Conservation (phyloP, 2,113 vertebrate species). For the Trinectes maculatus region DNA sequence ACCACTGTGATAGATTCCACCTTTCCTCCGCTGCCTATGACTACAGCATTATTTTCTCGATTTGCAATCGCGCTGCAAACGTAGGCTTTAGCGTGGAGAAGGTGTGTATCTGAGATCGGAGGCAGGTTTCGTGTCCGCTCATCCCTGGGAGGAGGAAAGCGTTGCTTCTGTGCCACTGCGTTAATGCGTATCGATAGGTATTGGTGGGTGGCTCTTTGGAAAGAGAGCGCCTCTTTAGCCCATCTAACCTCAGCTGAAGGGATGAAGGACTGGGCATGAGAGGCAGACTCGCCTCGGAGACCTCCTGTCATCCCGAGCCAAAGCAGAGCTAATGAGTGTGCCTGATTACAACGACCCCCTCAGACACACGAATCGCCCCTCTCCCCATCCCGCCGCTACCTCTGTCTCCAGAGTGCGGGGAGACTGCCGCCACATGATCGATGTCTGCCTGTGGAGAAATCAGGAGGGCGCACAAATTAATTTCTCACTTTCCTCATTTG, state of each 20-base stretch:
- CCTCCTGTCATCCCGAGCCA: conserved; percentile 78
- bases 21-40: background rate
- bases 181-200: conserved; percentile 55
- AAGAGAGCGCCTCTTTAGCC: conserved; percentile 50
- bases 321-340: conserved; percentile 78
- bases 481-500: conserved; percentile 83
- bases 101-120: too few species aligned
- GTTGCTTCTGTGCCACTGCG: conserved; percentile 26
- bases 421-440: conserved; percentile 78
- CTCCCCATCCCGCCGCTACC: conserved; percentile 51
- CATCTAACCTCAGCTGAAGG: conserved; percentile 57
- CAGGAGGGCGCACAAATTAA: conserved; percentile 82
- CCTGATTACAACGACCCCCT: conserved; percentile 80
- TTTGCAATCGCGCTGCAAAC: background rate
- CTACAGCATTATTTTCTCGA: background rate
- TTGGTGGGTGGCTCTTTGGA: conserved; percentile 49
- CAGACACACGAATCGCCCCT: conserved; percentile 71
- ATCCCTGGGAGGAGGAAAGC: conserved; percentile 17
- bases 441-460: conserved; percentile 83
- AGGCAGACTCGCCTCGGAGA: conserved; percentile 71
- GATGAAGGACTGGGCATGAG: conserved; percentile 71
- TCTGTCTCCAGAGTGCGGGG: conserved; percentile 72
- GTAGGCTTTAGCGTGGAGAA: background rate
- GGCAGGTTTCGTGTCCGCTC: background rate
- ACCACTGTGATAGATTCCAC: conserved; percentile 8